phyloP scores from a whole-genome alignment of 2,797 vertebrate genomes.

The Hoplostethus mediterraneus region DNA sequence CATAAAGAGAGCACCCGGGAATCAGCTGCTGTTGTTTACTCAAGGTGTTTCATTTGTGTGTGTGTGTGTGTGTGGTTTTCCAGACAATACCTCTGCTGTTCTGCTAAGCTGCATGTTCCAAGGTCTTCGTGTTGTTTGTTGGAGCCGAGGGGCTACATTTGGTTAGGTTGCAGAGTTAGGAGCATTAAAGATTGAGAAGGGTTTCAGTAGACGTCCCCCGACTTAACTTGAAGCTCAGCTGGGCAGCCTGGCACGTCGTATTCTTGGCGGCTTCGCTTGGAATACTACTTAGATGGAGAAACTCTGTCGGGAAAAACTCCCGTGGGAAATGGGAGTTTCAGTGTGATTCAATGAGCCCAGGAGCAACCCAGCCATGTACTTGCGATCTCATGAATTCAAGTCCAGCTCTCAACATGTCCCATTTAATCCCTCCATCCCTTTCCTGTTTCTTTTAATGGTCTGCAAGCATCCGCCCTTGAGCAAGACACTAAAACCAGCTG shows the following conservation, averaged over 20 bases:
- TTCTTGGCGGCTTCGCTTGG: constrained; percentile 8
- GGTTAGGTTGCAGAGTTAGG: constrained; percentile 52
- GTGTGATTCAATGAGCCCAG: too few species aligned
- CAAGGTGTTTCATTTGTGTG: constrained; percentile 42
- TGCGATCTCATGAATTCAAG: too few species aligned
- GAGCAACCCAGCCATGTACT: too few species aligned
- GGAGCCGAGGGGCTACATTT: constrained; percentile 21
- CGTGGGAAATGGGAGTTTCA: too few species aligned
- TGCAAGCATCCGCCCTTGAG: background rate
- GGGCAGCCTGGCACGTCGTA: background rate
- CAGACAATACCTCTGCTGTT: constrained; percentile 79
- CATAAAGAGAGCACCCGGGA: constrained; percentile 13
- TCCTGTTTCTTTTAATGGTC: background rate
- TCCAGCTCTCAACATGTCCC: background rate
- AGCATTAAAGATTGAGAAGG: constrained; percentile 55
- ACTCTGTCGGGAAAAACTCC: background rate
- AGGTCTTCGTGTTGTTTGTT: constrained; percentile 53
- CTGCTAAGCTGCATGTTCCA: constrained; percentile 57
- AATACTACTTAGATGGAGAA: background rate
- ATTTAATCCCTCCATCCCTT: background rate
- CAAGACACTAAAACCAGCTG: background rate
- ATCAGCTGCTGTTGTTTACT: constrained; percentile 44
- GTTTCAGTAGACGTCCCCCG: background rate
- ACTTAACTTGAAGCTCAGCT: background rate
- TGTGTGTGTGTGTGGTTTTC: constrained; percentile 30